Evolutionary conservation across 2,113 vertebrate genomes (phyloP), one percentile per base, ranked within the genome.

Genomic region (Myotis yumanensis): DNA sequence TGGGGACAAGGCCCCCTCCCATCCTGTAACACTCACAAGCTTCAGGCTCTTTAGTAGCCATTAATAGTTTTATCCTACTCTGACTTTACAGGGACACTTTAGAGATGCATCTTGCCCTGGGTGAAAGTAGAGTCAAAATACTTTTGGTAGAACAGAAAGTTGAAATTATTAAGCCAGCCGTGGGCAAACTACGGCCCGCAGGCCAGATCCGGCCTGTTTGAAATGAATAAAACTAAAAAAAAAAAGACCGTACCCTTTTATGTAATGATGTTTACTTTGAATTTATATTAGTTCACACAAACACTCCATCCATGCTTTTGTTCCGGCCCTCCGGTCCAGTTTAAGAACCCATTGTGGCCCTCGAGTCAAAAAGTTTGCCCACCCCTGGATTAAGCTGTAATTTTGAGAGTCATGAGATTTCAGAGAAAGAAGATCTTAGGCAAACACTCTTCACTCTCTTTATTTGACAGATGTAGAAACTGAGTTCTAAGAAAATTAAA

Each of bases 401-500:
- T 76, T 90, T 82, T 66, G 22, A 84, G 43, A 90, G 40, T 73
- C 30, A 18, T 18, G 73, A 86, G 11, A 64, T 87, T 43, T 93
- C 48, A 87, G 37, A 48, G 73, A 16, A 52, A 57, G 40, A 79
- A 76, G 8, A 66, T 72, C 16, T 62, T 48, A 43, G 35, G 20
- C 22, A 52, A 9, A 37, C 37, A 96, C 35, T 66, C 23, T 28
- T 22, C 40, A 84, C 20, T 75, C 18, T 2, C 5, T 76, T 87
- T 37, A 68, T 79, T 66, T 43, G 73, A 81, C 30, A 48, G n/a
- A 32, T 48, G 77, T 75, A 43, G 43, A 82, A 72, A 90, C 4
- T 62, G 90, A 94, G 54, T 54, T 95, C 86, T 43, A 79, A 66
- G 88, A 82, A 95, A 72, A 73, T n/a, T 64, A 79, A 64, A 77